phyloP scores from a whole-genome alignment of 1,140 invertebrate genomes.

The Sitodiplosis mosellana region DNA sequence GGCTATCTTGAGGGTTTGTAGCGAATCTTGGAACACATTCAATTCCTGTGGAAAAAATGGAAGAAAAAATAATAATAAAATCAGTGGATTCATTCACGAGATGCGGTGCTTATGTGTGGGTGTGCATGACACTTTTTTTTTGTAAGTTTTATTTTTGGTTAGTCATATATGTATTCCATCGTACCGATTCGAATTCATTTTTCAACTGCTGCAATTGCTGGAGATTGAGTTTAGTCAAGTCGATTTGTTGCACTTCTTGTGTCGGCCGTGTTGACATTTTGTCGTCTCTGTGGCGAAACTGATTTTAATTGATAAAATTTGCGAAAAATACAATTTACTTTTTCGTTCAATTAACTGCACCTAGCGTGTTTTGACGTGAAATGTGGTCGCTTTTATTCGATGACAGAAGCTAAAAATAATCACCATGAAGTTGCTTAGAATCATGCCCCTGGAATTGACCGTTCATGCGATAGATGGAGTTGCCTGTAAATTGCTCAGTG shows the following conservation, averaged over 20 bases:
- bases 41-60: constrained; percentile 63
- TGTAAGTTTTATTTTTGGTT: neutral
- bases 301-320: no score
- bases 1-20: constrained; percentile 74
- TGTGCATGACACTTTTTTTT: neutral
- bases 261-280: neutral
- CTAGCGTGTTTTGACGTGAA: no score
- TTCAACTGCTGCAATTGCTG: constrained; percentile 63
- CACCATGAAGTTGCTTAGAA: no score
- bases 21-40: constrained; percentile 66
- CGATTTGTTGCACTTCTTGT: constrained; percentile 45
- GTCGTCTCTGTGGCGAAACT: no score
- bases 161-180: constrained; percentile 5
- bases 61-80: neutral
- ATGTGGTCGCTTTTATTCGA: no score
- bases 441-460: no score
- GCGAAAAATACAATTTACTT: no score
- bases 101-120: neutral
- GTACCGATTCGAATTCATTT: constrained; percentile 70
- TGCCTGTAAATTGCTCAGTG: no score
- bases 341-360: no score
- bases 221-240: constrained; percentile 57
- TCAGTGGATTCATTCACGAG: neutral
- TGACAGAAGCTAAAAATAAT: no score
- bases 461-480: no score